Base-by-base conservation (phyloP, 1,140 invertebrate species). In the Brachionus angularis region DNA sequence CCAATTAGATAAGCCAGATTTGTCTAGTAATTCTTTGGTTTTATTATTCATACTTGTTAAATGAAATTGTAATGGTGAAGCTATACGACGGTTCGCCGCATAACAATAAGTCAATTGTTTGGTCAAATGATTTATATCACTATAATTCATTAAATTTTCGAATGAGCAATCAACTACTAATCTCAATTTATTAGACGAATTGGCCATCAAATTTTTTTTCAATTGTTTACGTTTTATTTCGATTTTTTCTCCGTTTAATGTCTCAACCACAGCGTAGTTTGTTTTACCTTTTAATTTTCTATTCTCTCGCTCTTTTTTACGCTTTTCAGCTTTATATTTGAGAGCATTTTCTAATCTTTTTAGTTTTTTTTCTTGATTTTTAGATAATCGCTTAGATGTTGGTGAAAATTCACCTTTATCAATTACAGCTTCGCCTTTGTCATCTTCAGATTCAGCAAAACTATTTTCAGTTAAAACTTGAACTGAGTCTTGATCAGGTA, bases 41-140 rank as follows among this genome's bases (percentile, higher is more conserved):
- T 25, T 87, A 88, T 83, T 84, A 76, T 77, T 84, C 75, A 96
- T 89, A 80, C 88, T 90, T 25, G 89, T 91, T 16, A 96, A 83
- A 78, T 92, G 88, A 75, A 96, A 88, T 78, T 80, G 89, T 73
- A 95, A 78, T 1, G 96, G 95, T 73, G 88, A 84, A 16, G 78
- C 71, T 7, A 89, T 86, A 76, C 93, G 82, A 77, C 96, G 85
- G 79, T 98, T 98, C 47, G 90, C 85, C 8, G 92, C 89, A 77
- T 98, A 98, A 78, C 93, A 93, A 70, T 91, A 85, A 72, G 91
- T 84, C 74, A 97, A 86, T 84, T 98, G 96, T 81, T 70, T 70
- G 23, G 39, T 31, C 23, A 77, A 34, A 75, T 53, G 67, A 25
- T 71, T 53, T 36, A 52, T 71, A 18, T 50, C 49, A 7, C 23